Percentiles rank a stretch among this genome's conserved stretches.
These are phyloP conservation scores for Adelognathus sp. DNA, from an alignment of 2,888 invertebrate species.

Conservation along the genomic window DNA sequence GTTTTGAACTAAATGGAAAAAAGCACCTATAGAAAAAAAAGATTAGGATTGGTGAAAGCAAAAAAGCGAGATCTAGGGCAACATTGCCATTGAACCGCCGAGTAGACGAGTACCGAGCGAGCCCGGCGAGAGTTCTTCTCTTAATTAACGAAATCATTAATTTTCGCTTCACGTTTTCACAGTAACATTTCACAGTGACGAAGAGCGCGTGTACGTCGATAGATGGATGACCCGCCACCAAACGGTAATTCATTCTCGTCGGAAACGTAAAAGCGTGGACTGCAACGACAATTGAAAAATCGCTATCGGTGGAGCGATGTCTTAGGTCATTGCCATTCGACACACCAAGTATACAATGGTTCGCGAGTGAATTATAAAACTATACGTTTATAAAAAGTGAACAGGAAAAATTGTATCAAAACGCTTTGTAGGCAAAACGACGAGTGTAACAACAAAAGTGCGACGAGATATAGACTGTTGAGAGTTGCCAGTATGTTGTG, in stretches of 20 bases:
- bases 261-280: slow-evolving; percentile 45
- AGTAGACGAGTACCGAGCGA: not conserved
- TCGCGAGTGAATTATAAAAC: slow-evolving; percentile 67
- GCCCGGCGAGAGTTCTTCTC: not conserved
- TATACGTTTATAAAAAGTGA: not conserved
- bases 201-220: slow-evolving; percentile 40
- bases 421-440: not conserved
- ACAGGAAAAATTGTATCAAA: not conserved
- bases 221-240: slow-evolving; percentile 54
- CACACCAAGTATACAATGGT: slow-evolving; percentile 61
- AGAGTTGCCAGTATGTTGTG: slow-evolving; percentile 74
- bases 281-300: not conserved
- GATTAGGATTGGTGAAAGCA: not conserved
- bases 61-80: not conserved
- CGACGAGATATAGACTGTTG: slow-evolving; percentile 21
- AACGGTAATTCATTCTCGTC: slow-evolving; percentile 44
- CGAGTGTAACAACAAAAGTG: slow-evolving; percentile 28
- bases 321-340: slow-evolving; percentile 15
- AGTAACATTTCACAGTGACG: slow-evolving; percentile 32
- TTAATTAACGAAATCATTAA: slow-evolving; percentile 41
- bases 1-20: not conserved
- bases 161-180: not conserved
- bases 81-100: not conserved
- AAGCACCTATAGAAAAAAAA: not conserved
- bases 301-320: slow-evolving; percentile 13